Evolutionary conservation across 1,140 invertebrate genomes (phyloP).

Genomic region (Lepidurus couesii): DNA sequence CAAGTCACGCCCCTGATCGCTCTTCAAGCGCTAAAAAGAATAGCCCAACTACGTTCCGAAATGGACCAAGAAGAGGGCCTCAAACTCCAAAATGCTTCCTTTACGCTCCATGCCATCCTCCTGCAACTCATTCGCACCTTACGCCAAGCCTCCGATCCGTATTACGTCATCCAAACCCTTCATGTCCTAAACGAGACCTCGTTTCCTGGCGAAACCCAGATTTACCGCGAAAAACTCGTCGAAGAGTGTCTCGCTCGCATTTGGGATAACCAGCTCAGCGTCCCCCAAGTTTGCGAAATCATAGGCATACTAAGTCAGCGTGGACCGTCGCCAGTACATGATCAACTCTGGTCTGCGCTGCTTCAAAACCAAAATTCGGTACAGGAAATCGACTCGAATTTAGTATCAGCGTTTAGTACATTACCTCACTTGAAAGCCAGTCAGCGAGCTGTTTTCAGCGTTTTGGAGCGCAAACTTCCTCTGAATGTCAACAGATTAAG

Average conservation of each 20-base stretch:
- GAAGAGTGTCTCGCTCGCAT: slow-evolving; percentile 57
- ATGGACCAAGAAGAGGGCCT: slow-evolving; percentile 34
- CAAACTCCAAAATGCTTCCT: slow-evolving; percentile 39
- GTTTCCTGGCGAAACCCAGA: slow-evolving; percentile 46
- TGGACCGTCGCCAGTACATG: background rate
- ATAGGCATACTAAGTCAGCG: slow-evolving; percentile 46
- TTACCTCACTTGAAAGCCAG: slow-evolving; percentile 56
- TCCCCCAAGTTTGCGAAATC: slow-evolving; percentile 58
- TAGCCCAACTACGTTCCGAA: slow-evolving; percentile 47
- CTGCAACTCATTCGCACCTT: slow-evolving; percentile 49
- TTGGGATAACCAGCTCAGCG: slow-evolving; percentile 53
- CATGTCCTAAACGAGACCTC: slow-evolving; percentile 45
- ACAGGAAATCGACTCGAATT: slow-evolving; percentile 52
- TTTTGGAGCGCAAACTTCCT: slow-evolving; percentile 57
- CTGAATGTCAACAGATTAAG: slow-evolving; percentile 54
- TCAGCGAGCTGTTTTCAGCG: slow-evolving; percentile 54
- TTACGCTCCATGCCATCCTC: slow-evolving; percentile 46
- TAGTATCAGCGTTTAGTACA: slow-evolving; percentile 53
- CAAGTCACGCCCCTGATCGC: slow-evolving; percentile 52
- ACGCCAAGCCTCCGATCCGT: slow-evolving; percentile 43
- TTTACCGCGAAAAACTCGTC: slow-evolving; percentile 52
- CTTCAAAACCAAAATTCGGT: background rate
- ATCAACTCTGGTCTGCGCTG: background rate
- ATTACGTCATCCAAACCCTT: slow-evolving; percentile 48
- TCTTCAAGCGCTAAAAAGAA: slow-evolving; percentile 48